Percentiles rank a stretch among this genome's conserved stretches.
These are phyloP conservation scores for Siniperca obscura DNA, from an alignment of 2,797 vertebrate genomes.

Conservation along the genomic window DNA sequence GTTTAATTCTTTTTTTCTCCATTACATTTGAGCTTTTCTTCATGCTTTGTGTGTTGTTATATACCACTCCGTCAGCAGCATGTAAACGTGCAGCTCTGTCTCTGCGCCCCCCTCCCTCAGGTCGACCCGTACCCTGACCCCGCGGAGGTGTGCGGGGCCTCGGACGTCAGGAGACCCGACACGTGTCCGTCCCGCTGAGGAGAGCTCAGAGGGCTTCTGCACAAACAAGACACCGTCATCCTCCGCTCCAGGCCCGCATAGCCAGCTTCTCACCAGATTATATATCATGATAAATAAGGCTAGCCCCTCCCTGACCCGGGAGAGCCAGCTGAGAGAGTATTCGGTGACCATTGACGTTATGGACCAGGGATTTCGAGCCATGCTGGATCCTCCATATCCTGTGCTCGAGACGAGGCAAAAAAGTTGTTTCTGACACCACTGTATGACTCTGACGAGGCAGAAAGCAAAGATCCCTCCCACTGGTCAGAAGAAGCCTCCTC, in stretches of 20 bases:
- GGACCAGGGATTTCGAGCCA: conserved; percentile 50
- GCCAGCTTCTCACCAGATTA: conserved; percentile 60
- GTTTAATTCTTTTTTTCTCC: not conserved
- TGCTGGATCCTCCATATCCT: conserved; percentile 35
- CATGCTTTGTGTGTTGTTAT: not conserved
- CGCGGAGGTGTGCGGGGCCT: conserved; percentile 76
- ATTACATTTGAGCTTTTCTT: not conserved
- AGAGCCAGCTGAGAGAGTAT: conserved; percentile 78
- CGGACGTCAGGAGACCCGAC: conserved; percentile 84
- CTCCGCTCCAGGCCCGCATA: not conserved
- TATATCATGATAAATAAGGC: conserved; percentile 39
- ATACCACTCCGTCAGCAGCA: not conserved
- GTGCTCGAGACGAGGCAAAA: conserved; percentile 36
- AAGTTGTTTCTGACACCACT: conserved; percentile 65
- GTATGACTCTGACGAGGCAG: conserved; percentile 27
- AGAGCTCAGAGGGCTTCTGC: conserved; percentile 50
- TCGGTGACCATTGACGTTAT: conserved; percentile 63
- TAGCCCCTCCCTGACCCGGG: conserved; percentile 18
- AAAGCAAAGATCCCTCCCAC: not conserved
- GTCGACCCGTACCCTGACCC: conserved; percentile 94
- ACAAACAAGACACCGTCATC: conserved; percentile 28
- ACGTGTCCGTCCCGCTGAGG: conserved; percentile 92
- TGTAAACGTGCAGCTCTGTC: conserved; percentile 2
- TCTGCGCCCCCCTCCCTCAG: conserved; percentile 70
- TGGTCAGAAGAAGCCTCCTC: conserved; percentile 42